A percentile compares a stretch with the other conserved stretches of the same genome.
Evolutionary conservation across 92 coral and sea anemone genomes (phyloP).

Genomic region (Phenganax subtilis): DNA sequence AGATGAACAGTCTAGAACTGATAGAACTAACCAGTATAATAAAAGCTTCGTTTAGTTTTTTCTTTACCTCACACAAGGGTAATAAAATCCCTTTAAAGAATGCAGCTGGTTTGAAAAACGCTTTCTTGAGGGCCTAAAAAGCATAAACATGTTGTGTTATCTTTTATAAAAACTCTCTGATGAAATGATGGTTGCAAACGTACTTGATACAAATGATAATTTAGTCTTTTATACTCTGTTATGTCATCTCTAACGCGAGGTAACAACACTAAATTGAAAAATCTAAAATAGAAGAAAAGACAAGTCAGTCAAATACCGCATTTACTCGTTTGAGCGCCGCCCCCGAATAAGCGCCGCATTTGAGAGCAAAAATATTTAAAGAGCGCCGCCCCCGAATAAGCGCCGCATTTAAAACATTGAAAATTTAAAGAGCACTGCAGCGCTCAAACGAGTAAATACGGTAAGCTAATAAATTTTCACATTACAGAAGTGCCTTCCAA

Average conservation of each 20-base stretch:
- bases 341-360: too few species aligned
- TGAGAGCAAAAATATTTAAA: too few species aligned
- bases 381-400: too few species aligned
- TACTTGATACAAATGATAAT: slow-evolving; percentile 93
- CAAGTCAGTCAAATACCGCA: not conserved
- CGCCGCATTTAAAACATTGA: too few species aligned
- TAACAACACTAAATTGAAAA: slow-evolving; percentile 75
- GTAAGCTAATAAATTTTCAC: not conserved
- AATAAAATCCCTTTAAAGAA: slow-evolving; percentile 92
- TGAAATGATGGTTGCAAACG: not conserved
- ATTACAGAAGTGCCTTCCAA: too few species aligned
- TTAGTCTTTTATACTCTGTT: slow-evolving; percentile 86
- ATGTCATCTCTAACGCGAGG: slow-evolving; percentile 98
- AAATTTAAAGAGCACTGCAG: not conserved
- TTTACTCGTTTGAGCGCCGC: too few species aligned
- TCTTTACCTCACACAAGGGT: slow-evolving; percentile 84
- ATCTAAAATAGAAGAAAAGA: slow-evolving; percentile 45
- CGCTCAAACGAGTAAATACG: not conserved
- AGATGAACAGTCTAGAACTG: not conserved
- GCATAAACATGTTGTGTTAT: not conserved
- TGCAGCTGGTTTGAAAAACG: slow-evolving; percentile 95
- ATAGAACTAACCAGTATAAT: not conserved
- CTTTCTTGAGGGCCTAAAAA: slow-evolving; percentile 76
- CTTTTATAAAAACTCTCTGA: not conserved
- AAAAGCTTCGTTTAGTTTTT: not conserved